Conservation (phyloP, 2,888 invertebrate genomes). For the Cyaniris semiargus region DNA sequence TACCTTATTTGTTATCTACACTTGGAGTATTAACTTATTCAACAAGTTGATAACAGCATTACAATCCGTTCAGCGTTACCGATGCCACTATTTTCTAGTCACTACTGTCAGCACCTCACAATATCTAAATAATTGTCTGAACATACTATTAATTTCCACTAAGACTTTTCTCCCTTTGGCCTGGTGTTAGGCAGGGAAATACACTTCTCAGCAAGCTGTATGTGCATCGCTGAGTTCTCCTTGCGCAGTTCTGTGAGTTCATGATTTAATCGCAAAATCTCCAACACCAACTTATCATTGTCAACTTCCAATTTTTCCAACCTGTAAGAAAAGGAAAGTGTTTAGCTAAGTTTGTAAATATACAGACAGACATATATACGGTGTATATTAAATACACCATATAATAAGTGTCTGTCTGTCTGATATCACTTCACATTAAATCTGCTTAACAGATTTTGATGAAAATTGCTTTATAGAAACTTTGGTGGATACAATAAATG, state of each 20-base stretch:
- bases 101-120: constrained; percentile 44
- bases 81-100: constrained; percentile 31
- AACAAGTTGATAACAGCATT: background rate
- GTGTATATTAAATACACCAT: too few relatives aligned
- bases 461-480: too few relatives aligned
- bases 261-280: constrained; percentile 85
- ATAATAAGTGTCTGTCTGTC: too few relatives aligned
- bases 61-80: constrained; percentile 25
- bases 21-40: background rate
- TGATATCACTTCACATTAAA: too few relatives aligned
- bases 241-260: constrained; percentile 86
- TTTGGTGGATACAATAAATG: too few relatives aligned
- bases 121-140: constrained; percentile 44
- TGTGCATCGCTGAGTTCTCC: constrained; percentile 86
- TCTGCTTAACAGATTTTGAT: too few relatives aligned
- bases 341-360: too few relatives aligned
- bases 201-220: constrained; percentile 84
- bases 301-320: constrained; percentile 79
- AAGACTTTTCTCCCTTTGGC: constrained; percentile 66
- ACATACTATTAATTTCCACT: constrained; percentile 47
- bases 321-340: constrained; percentile 54
- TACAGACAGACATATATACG: too few relatives aligned
- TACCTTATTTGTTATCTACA: constrained; percentile 8
- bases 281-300: constrained; percentile 86
- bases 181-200: constrained; percentile 59